Evolutionary conservation across 92 coral and sea anemone species (phyloP), one percentile per base, ranked within the genome.

Genomic region (Epizoanthus scotinus): DNA sequence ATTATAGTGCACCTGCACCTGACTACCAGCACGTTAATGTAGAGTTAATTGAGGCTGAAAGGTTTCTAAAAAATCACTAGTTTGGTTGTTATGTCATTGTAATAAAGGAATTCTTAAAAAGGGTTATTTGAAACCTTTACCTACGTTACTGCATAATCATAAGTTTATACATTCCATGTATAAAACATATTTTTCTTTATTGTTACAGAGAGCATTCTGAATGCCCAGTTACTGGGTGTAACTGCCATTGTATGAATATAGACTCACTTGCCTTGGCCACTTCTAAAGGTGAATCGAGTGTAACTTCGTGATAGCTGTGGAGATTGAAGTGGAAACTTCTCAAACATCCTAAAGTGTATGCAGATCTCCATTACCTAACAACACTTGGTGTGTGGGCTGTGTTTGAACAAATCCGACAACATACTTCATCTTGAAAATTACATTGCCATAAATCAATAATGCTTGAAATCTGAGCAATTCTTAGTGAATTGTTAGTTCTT

Each of bases 161-260:
- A 60, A 14, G n/a, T n/a, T 60, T 3, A 13, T 50, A 74, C 26
- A 42, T 47, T 25, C 34, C 2, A 3, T 68, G 6, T 27, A 18
- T 27, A 19, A 40, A 34, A n/a, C 31, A 8, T 22, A 22, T 19
- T 3, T 44, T 8, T 29, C 14, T 69, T 71, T 53, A 81, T 78
- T 28, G 8, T 44, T 59, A 9, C 88, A 92, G 94, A 83, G 98
- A 91, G 49, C 98, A 95, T 65, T 63, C 93, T 17, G 98, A 93
- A 71, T 96, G 99, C 70, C 99, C 99, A 63, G 99, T 96, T 13
- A 93, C 94, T 25, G 91, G 91, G 3, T 96, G 99, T 77, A 88
- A 84, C 28, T 96, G 99, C 71, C 93, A 96, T 74, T 96, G 99
- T 53, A 96, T 93, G 98, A 93, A 90, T 63, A 77, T 96, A 67